These are phyloP conservation scores for Mimas tiliae DNA, from an alignment of 2,888 invertebrate species.

Conservation along the genomic window DNA sequence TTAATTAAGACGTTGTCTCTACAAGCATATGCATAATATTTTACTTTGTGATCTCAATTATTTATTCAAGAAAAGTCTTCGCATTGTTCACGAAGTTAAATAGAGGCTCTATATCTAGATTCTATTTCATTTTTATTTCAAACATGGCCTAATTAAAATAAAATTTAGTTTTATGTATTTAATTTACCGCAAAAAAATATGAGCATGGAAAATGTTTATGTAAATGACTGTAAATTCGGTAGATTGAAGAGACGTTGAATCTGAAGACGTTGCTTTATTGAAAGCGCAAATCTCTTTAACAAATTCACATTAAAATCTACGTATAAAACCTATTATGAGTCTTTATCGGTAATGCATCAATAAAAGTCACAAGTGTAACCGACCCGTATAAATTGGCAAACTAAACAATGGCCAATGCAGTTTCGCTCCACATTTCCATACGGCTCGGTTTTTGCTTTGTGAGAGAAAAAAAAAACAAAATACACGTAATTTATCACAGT, in stretches of 20 bases:
- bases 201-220: not conserved
- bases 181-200: not conserved
- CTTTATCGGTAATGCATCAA: constrained; percentile 84
- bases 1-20: constrained; percentile 1
- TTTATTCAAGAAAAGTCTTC: not conserved
- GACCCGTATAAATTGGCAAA: constrained; percentile 85
- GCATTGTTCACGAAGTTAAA: not conserved
- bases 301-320: constrained; percentile 77
- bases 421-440: constrained; percentile 80
- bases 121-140: not conserved
- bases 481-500: constrained; percentile 78
- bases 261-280: not conserved
- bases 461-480: constrained; percentile 74
- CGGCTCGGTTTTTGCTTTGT: constrained; percentile 73
- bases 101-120: not conserved
- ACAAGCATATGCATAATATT: not conserved
- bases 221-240: not conserved
- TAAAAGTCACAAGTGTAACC: constrained; percentile 83
- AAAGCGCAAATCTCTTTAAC: constrained; percentile 67
- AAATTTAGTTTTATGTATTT: not conserved
- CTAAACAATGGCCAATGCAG: constrained; percentile 82
- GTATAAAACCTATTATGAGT: constrained; percentile 80
- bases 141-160: not conserved
- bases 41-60: not conserved
- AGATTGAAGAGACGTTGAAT: not conserved